phyloP scores from a whole-genome alignment of 2,888 invertebrate genomes.

The Scelioninae gen. 1 region DNA sequence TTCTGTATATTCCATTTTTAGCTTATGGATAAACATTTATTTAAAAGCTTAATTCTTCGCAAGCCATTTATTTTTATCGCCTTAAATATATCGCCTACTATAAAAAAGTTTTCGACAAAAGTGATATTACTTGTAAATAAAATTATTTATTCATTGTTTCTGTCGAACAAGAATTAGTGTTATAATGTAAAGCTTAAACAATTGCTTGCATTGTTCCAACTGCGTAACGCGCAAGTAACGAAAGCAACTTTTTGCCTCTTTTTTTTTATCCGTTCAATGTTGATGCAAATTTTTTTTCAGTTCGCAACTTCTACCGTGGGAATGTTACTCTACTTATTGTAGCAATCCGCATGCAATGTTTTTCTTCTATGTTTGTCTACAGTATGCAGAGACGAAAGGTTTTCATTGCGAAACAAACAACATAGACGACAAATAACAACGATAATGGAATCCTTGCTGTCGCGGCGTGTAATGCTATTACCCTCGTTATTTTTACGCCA shows the following conservation, averaged over 20 bases:
- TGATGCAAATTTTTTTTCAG: constrained; percentile 51
- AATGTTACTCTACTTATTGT: constrained; percentile 55
- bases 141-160: neutral
- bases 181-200: constrained; percentile 32
- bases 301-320: constrained; percentile 27
- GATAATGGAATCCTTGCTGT: constrained; percentile 67
- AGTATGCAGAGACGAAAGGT: constrained; percentile 60
- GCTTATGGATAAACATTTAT: too few species aligned
- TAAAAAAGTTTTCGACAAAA: neutral
- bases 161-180: constrained; percentile 18
- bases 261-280: constrained; percentile 42
- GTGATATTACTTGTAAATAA: constrained; percentile 25
- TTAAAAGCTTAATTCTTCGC: too few species aligned
- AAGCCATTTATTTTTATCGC: neutral
- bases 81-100: neutral
- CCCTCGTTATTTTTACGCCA: constrained; percentile 70
- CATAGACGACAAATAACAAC: constrained; percentile 71
- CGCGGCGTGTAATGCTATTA: constrained; percentile 45
- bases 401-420: constrained; percentile 68
- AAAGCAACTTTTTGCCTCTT: constrained; percentile 19
- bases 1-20: too few species aligned
- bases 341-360: constrained; percentile 42
- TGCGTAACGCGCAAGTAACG: neutral
- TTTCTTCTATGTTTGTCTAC: constrained; percentile 50
- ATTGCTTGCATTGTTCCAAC: constrained; percentile 20